phyloP scores from a whole-genome alignment of 1,140 invertebrate genomes.

The Philopotamus ludificatus region DNA sequence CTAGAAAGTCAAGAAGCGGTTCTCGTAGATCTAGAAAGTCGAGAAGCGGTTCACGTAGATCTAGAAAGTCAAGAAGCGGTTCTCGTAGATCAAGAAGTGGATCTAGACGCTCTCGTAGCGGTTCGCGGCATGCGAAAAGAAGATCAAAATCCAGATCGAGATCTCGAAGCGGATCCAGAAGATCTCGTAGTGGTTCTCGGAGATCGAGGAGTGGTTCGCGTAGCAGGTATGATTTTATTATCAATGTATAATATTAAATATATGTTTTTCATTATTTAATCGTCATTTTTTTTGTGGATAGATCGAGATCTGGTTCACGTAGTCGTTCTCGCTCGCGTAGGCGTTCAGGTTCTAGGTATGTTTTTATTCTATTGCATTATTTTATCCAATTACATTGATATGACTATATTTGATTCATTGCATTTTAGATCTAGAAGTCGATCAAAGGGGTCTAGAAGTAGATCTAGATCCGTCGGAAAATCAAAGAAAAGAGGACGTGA shows the following conservation, averaged over 20 bases:
- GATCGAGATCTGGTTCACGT: slow-evolving; percentile 46
- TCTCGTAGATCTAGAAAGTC: slow-evolving; percentile 42
- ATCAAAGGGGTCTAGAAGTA: slow-evolving; percentile 43
- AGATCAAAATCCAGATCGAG: slow-evolving; percentile 21
- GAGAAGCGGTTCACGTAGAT: slow-evolving; percentile 33
- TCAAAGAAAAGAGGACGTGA: slow-evolving; percentile 49
- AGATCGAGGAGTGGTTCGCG: slow-evolving; percentile 45
- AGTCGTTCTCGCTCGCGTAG: slow-evolving; percentile 48
- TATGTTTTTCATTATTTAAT: not conserved
- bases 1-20: slow-evolving; percentile 25
- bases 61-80: slow-evolving; percentile 31
- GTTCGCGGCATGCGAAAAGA: too few relatives aligned
- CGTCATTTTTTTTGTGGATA: slow-evolving; percentile 34
- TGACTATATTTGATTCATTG: slow-evolving; percentile 5
- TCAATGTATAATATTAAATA: not conserved
- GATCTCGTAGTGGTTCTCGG: slow-evolving; percentile 38
- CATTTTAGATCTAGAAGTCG: slow-evolving; percentile 35
- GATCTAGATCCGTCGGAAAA: slow-evolving; percentile 45
- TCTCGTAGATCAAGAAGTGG: slow-evolving; percentile 38
- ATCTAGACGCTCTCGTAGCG: slow-evolving; percentile 37
- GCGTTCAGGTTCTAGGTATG: slow-evolving; percentile 45
- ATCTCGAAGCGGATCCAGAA: slow-evolving; percentile 41
- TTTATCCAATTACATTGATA: not conserved
- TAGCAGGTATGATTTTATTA: slow-evolving; percentile 22
- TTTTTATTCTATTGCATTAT: not conserved